A percentile compares a stretch with the other conserved stretches of the same genome.
phyloP scores from a whole-genome alignment of 2,113 vertebrate species.

The Gorsachius goisagi region DNA sequence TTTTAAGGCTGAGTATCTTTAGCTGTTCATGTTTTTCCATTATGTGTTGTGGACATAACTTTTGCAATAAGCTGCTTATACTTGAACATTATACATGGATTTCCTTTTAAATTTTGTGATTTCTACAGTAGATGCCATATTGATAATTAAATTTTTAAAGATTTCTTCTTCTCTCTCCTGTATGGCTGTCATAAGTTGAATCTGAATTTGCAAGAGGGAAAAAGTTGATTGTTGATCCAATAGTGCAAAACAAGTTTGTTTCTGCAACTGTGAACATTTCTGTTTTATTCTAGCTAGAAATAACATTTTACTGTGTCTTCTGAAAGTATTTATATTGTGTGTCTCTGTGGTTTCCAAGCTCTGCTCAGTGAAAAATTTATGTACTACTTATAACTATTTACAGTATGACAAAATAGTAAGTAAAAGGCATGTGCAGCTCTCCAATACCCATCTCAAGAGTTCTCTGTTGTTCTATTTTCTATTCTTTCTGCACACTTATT shows the following conservation, averaged over 20 bases:
- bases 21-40: background rate
- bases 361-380: background rate
- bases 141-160: background rate
- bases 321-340: background rate
- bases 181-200: background rate
- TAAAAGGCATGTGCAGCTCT: background rate
- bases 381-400: background rate
- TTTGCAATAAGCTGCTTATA: background rate
- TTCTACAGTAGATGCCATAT: background rate
- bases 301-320: background rate
- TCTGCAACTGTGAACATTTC: background rate
- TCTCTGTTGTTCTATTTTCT: background rate
- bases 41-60: background rate
- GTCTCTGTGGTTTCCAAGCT: background rate
- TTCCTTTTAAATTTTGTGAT: background rate
- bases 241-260: background rate
- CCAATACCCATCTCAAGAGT: background rate
- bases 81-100: background rate
- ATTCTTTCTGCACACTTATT: background rate
- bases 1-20: background rate
- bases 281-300: background rate
- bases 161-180: background rate
- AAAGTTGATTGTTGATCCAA: background rate
- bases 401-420: background rate
- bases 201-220: background rate